These are phyloP conservation scores for Saturnia pavonia DNA, from an alignment of 2,888 invertebrate genomes.

Conservation along the genomic window DNA sequence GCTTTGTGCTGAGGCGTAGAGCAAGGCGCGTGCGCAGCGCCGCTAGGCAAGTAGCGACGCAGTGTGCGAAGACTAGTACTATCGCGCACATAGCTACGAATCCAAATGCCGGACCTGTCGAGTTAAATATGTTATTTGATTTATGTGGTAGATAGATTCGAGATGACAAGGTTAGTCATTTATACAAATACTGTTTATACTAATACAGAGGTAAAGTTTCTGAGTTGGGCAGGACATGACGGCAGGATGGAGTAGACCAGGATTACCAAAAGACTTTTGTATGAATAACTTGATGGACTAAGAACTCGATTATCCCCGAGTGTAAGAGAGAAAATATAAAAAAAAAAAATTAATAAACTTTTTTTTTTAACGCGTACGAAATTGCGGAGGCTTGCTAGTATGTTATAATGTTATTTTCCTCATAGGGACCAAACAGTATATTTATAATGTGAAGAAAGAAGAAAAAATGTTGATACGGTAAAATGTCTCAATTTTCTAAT, in stretches of 20 bases:
- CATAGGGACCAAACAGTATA: neutral
- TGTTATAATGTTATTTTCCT: neutral
- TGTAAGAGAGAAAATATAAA: too few species aligned
- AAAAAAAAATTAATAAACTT: too few species aligned
- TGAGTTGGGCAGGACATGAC: too few species aligned
- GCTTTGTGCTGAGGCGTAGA: conserved; percentile 41
- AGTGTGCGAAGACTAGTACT: conserved; percentile 67
- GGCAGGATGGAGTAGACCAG: too few species aligned
- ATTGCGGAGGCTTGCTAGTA: neutral
- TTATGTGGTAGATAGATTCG: too few species aligned
- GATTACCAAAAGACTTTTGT: too few species aligned
- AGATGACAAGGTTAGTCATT: too few species aligned
- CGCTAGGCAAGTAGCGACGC: conserved; percentile 57
- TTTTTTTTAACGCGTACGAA: neutral
- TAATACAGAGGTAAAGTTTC: too few species aligned
- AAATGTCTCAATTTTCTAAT: neutral
- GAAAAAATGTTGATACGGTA: neutral
- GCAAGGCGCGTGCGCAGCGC: conserved; percentile 50
- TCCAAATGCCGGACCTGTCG: conserved; percentile 64
- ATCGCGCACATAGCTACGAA: conserved; percentile 72
- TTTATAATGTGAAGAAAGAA: too few species aligned
- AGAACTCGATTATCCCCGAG: too few species aligned
- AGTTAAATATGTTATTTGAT: neutral
- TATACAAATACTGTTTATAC: too few species aligned
- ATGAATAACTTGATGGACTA: too few species aligned